Evolutionary conservation across 2,888 invertebrate genomes (phyloP).

Genomic region (Meiosimyza platycephala): DNA sequence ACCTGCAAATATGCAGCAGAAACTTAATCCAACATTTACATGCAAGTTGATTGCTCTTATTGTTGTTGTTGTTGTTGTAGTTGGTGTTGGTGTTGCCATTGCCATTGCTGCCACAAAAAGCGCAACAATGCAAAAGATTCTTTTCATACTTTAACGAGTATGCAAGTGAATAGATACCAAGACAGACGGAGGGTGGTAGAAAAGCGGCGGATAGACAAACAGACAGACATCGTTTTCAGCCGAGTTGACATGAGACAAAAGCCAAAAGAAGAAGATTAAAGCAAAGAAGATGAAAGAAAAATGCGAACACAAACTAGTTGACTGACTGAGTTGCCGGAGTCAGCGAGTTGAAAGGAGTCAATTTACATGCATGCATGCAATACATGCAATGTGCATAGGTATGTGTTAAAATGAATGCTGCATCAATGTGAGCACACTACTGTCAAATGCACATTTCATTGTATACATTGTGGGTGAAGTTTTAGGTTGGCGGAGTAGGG

Average conservation of each 20-base stretch:
- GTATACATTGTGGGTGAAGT: too few species aligned
- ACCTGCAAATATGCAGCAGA: conserved; percentile 36
- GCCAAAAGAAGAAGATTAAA: background rate
- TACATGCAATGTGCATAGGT: background rate
- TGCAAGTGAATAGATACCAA: conserved; percentile 4
- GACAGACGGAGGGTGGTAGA: background rate
- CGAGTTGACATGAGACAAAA: conserved; percentile 24
- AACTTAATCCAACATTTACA: conserved; percentile 33
- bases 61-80: background rate
- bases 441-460: background rate
- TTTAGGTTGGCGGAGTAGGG: background rate
- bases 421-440: background rate
- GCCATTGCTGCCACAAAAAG: conserved; percentile 22
- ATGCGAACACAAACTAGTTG: background rate
- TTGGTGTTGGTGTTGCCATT: background rate
- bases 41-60: conserved; percentile 18
- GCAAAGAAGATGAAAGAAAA: background rate
- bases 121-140: conserved; percentile 33
- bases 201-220: background rate
- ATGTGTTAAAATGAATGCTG: background rate
- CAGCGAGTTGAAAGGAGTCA: conserved; percentile 23
- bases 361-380: background rate
- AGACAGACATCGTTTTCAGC: conserved; percentile 1
- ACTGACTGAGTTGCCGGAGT: conserved; percentile 19
- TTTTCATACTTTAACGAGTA: conserved; percentile 13